A percentile compares a stretch with the other conserved stretches of the same genome.
Conservation (phyloP, 2,797 vertebrate genomes). For the Eospalax fontanierii region DNA sequence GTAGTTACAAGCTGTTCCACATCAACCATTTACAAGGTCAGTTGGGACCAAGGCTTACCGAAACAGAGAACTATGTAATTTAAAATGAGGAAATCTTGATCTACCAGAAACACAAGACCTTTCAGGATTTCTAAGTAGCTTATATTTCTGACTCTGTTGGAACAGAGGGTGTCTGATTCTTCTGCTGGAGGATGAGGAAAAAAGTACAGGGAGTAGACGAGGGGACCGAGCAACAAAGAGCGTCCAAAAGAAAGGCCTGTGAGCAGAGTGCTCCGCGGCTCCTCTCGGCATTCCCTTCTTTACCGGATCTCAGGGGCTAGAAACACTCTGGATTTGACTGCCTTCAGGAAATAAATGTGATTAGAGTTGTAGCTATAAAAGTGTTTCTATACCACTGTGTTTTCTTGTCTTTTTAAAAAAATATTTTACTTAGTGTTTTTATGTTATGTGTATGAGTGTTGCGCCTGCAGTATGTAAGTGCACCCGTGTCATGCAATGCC, state of each 20-base stretch:
- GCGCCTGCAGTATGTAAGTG: no score
- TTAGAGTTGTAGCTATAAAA: slow-evolving; percentile 25
- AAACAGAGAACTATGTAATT: slow-evolving; percentile 74
- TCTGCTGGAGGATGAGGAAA: slow-evolving; percentile 12
- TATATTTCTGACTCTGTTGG: slow-evolving; percentile 32
- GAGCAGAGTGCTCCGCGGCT: background rate
- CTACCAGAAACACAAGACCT: slow-evolving; percentile 58
- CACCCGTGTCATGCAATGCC: no score
- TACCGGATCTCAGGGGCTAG: background rate
- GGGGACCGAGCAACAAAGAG: slow-evolving; percentile 34
- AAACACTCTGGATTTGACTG: slow-evolving; percentile 22
- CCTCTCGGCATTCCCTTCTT: background rate
- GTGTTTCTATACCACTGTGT: background rate
- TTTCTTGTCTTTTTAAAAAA: no score
- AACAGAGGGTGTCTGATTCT: no score
- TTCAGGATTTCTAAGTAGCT: slow-evolving; percentile 67
- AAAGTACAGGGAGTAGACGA: background rate
- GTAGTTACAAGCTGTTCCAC: slow-evolving; percentile 68
- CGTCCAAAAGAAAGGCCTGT: background rate
- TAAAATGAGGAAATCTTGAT: slow-evolving; percentile 68
- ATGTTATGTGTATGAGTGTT: no score
- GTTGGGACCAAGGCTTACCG: slow-evolving; percentile 65
- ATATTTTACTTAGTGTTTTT: no score
- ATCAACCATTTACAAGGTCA: slow-evolving; percentile 76
- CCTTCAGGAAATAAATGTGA: slow-evolving; percentile 6